Conservation (phyloP, 2,113 vertebrate genomes). For the Brachyistius frenatus region DNA sequence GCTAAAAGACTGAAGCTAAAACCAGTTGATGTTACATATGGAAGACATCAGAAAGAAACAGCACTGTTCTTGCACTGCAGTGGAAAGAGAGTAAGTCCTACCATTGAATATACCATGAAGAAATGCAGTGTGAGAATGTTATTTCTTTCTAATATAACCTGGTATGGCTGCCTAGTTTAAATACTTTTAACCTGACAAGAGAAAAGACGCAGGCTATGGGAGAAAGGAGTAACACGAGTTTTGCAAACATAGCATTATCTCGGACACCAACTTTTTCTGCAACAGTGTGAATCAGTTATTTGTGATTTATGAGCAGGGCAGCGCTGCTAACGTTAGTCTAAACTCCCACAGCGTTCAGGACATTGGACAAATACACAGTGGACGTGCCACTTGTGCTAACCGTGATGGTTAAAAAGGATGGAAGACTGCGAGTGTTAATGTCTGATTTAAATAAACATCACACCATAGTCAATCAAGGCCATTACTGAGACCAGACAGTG, state of each 20-base stretch:
- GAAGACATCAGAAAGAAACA: neutral
- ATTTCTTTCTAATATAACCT: neutral
- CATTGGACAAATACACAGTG: neutral
- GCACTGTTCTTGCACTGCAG: neutral
- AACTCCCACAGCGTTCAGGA: neutral
- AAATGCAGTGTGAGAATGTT: neutral
- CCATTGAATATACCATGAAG: neutral
- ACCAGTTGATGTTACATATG: neutral
- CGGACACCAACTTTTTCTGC: neutral
- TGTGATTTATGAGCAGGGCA: neutral
- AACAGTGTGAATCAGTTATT: too few species aligned
- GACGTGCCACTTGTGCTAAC: neutral
- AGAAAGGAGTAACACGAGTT: too few species aligned
- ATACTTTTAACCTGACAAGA: neutral
- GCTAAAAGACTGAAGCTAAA: neutral
- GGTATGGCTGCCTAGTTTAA: neutral
- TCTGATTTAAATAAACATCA: slow-evolving; percentile 15
- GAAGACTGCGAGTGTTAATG: neutral
- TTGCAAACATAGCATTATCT: neutral
- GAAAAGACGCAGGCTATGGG: neutral
- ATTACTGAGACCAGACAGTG: slow-evolving; percentile 2
- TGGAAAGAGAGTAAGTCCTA: neutral
- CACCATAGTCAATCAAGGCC: slow-evolving; percentile 1
- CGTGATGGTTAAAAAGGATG: neutral
- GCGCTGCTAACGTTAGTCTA: neutral